phyloP scores from a whole-genome alignment of 2,797 vertebrate genomes.

The Clarias laeviceps region DNA sequence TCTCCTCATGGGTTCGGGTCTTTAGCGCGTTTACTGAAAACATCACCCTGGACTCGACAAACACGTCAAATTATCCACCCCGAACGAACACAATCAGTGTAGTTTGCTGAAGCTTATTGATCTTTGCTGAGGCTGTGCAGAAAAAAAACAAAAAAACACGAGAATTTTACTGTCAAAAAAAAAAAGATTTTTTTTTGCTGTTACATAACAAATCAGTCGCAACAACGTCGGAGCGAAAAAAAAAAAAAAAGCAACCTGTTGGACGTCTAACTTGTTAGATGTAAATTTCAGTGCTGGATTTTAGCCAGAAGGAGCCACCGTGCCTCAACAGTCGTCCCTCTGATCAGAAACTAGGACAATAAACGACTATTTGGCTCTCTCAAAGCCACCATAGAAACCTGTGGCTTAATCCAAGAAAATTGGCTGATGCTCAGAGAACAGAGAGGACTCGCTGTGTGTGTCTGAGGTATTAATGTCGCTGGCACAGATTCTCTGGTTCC shows the following conservation, averaged over 20 bases:
- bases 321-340: conserved; percentile 33
- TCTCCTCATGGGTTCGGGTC: conserved; percentile 55
- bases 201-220: conserved; percentile 44
- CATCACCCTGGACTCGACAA: conserved; percentile 58
- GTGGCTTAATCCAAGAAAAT: conserved; percentile 49
- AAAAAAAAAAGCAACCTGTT: conserved; percentile 61
- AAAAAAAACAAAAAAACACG: conserved; percentile 21
- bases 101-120: conserved; percentile 70
- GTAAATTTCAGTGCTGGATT: conserved; percentile 69
- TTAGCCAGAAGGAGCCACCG: conserved; percentile 52
- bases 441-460: conserved; percentile 45
- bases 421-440: conserved; percentile 30
- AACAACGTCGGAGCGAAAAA: not conserved
- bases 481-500: conserved; percentile 65
- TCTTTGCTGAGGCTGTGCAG: conserved; percentile 64
- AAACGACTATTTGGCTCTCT: conserved; percentile 44
- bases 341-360: conserved; percentile 63
- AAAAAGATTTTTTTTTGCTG: conserved; percentile 43
- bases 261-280: conserved; percentile 60
- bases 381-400: conserved; percentile 47
- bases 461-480: conserved; percentile 62
- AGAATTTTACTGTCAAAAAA: not conserved
- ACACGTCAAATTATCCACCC: conserved; percentile 72
- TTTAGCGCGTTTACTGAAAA: conserved; percentile 39
- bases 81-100: conserved; percentile 66